Evolutionary conservation across 35 echinoderm and acorn worm species (phyloP), one percentile per base, ranked within the genome.

Genomic region (Nesometra sesokonis): DNA sequence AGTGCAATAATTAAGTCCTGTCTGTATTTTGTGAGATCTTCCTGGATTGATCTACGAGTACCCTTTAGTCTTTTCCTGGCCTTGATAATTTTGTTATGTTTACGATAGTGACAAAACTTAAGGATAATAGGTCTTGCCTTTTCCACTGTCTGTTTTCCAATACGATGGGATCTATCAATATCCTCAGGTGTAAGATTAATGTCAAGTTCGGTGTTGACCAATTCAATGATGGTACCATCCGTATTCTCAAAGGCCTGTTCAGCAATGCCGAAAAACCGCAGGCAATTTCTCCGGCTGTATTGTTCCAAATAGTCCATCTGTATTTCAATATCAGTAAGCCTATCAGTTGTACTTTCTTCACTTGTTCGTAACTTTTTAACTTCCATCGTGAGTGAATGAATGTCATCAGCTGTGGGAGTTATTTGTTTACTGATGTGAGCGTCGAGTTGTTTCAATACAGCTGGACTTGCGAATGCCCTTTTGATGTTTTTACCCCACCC

Each of bases 151-250:
- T 37, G 77, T 23, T 33, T 79, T 79, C 29, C 77, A 33, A 79
- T 83, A 31, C 80, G 79, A 32, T 89, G 88, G 46, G 36, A 83
- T 47, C 80, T 47, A 52, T 89, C 88, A 23, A 89, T 89, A 36
- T 43, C 46, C 29, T 89, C 88, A 19, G 36, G 79, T 11, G 32
- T 81, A 81, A 89, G 33, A 40, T 23, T 84, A 38, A 89, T 80
- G 23, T 81, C 33, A 29, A 83, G 80, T 34, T 89, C 83, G 4
- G 35, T 34, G 31, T 46, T 84, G 37, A 27, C 46, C 4, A 84
- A 19, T 76, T 89, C 32, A 19, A 89, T 32, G 76, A 84, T 57
- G n/a, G 76, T 31, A 23, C 83, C 47, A 77, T 89, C 88, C 32
- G 88, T 89, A 33, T 46, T 81, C 33, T 84, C 80, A 34, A 27